Base-by-base conservation (phyloP, 2,888 invertebrate genomes). In the Caenorhabditis sp. region DNA sequence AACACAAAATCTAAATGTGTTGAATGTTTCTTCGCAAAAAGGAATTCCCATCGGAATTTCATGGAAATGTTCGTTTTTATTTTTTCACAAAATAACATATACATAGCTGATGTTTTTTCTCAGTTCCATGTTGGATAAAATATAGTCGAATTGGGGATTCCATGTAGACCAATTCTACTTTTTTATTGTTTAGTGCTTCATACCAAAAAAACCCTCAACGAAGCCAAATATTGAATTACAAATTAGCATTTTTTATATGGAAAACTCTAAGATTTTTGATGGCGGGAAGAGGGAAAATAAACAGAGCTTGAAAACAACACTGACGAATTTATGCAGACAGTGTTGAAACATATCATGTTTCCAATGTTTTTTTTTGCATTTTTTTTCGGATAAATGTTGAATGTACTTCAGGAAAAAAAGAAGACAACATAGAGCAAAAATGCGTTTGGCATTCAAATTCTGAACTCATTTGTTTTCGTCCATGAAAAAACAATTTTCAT, bases 191-290 rank as follows among this genome's bases (percentile, higher is more conserved):
- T 43, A 43, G 43, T 43, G 43, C 43, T 43, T 43, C 43, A 3
- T 43, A 43, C 17, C 5, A 43, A 10, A 43, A 43, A 43, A 43
- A 43, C 6, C 12, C 43, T 17, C 14, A 14, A 3, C 17, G 43
- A 43, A 43, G 43, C 43, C 43, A 43, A 43, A 43, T 43, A 43
- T 43, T 43, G 43, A 43, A 43, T 43, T 43, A 43, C 43, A 43
- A 43, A 43, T 43, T 43, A 43, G 43, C 10, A 43, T 43, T 43
- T 43, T 43, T 43, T 43, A 17, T 43, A 43, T 43, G 43, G 12
- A 43, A 43, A 43, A 43, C 43, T 43, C 43, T 43, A 2, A 43
- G 43, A 43, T 43, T 43, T 43, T 43, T 43, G 43, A 43, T 43
- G 43, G 12, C 10, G 43, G 31, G 43, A 43, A 14, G 14, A 43